These are phyloP conservation scores for Autographa pulchrina DNA, from an alignment of 2,888 invertebrate species.

Conservation along the genomic window DNA sequence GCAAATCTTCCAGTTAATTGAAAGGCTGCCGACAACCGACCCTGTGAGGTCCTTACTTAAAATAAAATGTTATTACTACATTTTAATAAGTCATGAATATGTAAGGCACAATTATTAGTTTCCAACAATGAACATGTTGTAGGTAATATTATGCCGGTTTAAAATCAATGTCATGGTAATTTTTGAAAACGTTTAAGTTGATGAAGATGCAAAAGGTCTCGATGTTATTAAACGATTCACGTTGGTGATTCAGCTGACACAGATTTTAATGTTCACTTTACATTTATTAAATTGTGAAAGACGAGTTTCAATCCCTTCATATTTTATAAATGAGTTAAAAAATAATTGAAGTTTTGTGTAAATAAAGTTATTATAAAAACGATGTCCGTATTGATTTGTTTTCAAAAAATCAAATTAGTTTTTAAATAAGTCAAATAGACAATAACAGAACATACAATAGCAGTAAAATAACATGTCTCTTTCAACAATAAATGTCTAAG, in stretches of 20 bases:
- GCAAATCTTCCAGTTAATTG: slow-evolving; percentile 68
- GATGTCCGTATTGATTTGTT: neutral
- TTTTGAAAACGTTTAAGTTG: neutral
- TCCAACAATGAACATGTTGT: neutral
- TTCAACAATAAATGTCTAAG: slow-evolving; percentile 10
- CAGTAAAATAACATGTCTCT: neutral
- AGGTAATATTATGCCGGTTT: neutral
- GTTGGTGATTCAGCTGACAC: slow-evolving; percentile 33
- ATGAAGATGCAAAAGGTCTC: neutral
- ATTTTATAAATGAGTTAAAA: neutral
- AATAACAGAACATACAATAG: neutral
- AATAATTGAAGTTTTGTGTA: neutral
- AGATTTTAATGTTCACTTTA: slow-evolving; percentile 36
- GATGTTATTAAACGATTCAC: slow-evolving; percentile 11
- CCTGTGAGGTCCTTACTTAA: slow-evolving; percentile 73
- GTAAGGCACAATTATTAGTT: slow-evolving; percentile 46
- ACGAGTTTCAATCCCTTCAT: slow-evolving; percentile 6
- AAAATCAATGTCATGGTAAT: neutral
- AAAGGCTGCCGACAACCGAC: slow-evolving; percentile 71
- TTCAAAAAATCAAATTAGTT: neutral
- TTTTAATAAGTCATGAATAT: slow-evolving; percentile 67
- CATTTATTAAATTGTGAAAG: slow-evolving; percentile 14
- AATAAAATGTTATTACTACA: slow-evolving; percentile 41
- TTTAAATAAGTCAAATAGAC: neutral
- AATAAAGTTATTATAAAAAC: neutral